These are phyloP conservation scores for Holotrichia oblita DNA, from an alignment of 1,140 invertebrate species.

Conservation along the genomic window DNA sequence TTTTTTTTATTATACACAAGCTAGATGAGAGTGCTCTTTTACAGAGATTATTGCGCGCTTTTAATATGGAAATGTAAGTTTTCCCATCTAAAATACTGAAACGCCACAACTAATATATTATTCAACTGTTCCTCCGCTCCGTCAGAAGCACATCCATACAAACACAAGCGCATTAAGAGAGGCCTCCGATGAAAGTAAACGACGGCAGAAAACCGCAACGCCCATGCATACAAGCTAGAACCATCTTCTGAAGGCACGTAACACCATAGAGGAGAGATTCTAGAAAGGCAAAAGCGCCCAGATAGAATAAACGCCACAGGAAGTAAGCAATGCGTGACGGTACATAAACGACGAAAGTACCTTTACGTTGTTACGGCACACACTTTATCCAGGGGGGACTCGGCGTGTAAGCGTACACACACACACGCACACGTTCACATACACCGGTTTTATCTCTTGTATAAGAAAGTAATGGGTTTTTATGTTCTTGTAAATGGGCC, in stretches of 20 bases:
- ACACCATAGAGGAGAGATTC: background rate
- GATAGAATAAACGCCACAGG: slow-evolving; percentile 23
- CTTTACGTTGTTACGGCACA: slow-evolving; percentile 27
- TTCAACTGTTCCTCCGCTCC: too few species aligned
- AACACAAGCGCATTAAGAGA: background rate
- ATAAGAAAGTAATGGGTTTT: slow-evolving; percentile 34
- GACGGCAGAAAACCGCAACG: background rate
- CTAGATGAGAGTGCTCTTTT: too few species aligned
- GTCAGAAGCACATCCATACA: too few species aligned
- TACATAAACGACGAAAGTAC: slow-evolving; percentile 29
- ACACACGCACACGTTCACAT: background rate
- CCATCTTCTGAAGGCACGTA: background rate
- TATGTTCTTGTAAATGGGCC: slow-evolving; percentile 27
- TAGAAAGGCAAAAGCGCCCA: background rate
- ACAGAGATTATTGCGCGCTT: too few species aligned
- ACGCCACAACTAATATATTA: too few species aligned
- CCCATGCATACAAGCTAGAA: background rate
- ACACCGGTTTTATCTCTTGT: slow-evolving; percentile 21
- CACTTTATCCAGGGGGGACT: slow-evolving; percentile 24
- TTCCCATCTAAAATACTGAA: too few species aligned
- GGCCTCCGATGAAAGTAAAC: slow-evolving; percentile 6
- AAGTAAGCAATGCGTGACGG: slow-evolving; percentile 32
- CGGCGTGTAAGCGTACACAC: background rate
- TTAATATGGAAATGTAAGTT: too few species aligned
- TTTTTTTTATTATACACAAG: too few species aligned